A percentile compares a stretch with the other conserved stretches of the same genome.
Conservation (phyloP, 2,797 vertebrate genomes). For the Myotis myotis region DNA sequence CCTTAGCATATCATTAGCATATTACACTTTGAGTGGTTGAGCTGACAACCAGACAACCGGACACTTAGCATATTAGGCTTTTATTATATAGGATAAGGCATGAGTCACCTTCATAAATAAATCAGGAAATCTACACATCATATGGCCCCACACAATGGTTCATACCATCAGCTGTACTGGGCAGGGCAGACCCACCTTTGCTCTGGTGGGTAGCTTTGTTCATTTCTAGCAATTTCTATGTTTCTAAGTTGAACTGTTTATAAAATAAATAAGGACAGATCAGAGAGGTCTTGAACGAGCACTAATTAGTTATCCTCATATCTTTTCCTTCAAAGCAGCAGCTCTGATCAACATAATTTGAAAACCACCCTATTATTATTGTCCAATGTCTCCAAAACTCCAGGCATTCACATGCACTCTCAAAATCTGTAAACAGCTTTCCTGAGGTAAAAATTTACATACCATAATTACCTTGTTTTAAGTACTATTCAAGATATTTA, state of each 20-base stretch:
- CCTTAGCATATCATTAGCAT: no score
- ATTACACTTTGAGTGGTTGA: no score
- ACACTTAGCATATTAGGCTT: no score
- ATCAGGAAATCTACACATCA: background rate
- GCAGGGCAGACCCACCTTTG: background rate
- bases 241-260: background rate
- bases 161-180: background rate
- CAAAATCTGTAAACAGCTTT: background rate
- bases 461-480: background rate
- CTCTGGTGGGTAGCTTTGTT: background rate
- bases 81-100: background rate
- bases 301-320: background rate
- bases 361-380: background rate
- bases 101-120: constrained; percentile 25
- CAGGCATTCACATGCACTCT: background rate
- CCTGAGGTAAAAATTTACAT: background rate
- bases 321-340: background rate
- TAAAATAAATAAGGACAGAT: background rate
- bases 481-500: background rate
- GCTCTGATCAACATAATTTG: background rate
- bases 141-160: background rate
- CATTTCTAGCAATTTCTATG: background rate
- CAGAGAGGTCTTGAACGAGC: background rate
- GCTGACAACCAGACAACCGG: no score
- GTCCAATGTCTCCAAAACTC: background rate